phyloP scores from a whole-genome alignment of 2,797 vertebrate genomes.

The Erpetoichthys calabaricus region DNA sequence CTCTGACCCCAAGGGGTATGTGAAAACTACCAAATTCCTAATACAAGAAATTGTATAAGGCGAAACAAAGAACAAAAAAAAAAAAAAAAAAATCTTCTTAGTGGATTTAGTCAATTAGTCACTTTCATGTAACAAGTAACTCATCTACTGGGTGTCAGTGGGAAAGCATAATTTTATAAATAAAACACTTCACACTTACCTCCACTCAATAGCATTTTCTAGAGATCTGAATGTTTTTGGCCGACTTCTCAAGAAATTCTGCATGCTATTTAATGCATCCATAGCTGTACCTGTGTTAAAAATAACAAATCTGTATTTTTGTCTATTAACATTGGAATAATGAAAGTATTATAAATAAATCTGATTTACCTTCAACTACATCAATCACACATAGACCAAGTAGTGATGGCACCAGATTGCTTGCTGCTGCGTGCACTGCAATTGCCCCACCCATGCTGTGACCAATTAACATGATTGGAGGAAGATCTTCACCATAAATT shows the following conservation, averaged over 20 bases:
- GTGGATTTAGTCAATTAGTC: too few species aligned
- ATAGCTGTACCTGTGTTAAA: conserved; percentile 76
- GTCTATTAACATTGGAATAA: background rate
- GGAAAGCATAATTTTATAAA: too few species aligned
- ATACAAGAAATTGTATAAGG: too few species aligned
- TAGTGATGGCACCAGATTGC: conserved; percentile 75
- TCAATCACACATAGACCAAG: conserved; percentile 93
- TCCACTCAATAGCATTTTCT: conserved; percentile 96
- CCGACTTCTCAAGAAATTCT: conserved; percentile 92
- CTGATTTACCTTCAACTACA: conserved; percentile 78
- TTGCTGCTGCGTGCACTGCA: conserved; percentile 78
- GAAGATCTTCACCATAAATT: conserved; percentile 80
- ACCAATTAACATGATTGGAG: conserved; percentile 90
- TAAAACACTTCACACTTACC: conserved; percentile 40
- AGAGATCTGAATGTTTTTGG: conserved; percentile 94
- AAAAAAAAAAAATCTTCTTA: too few species aligned
- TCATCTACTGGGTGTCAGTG: too few species aligned
- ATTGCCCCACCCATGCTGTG: conserved; percentile 98
- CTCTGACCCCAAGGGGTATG: too few species aligned
- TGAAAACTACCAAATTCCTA: too few species aligned
- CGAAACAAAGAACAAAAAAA: too few species aligned
- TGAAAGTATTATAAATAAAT: background rate
- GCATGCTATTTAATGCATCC: conserved; percentile 98
- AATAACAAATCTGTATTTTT: background rate
- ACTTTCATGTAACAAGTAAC: too few species aligned